A percentile compares a stretch with the other conserved stretches of the same genome.
Evolutionary conservation across 92 coral and sea anemone genomes (phyloP).

Genomic region (Phenganax stokvisi): DNA sequence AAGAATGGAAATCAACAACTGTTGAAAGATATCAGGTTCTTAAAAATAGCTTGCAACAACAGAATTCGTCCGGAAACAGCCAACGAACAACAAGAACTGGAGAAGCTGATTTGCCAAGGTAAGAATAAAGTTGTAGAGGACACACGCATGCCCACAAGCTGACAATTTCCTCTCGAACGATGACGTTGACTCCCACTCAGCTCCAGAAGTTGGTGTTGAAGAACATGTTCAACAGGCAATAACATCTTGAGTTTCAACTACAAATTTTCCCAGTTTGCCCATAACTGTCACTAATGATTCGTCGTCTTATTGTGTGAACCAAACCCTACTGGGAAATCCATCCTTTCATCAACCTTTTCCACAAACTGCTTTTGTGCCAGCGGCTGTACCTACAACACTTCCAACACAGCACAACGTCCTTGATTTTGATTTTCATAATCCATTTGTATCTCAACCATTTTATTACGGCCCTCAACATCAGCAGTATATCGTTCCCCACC

Average conservation of each 20-base stretch:
- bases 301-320: neutral
- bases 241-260: neutral
- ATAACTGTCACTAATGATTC: neutral
- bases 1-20: neutral
- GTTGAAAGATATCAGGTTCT: neutral
- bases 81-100: neutral
- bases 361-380: neutral
- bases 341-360: neutral
- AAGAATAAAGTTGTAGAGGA: neutral
- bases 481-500: neutral
- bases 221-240: neutral
- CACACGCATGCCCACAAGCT: neutral
- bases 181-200: neutral
- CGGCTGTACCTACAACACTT: neutral
- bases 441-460: neutral
- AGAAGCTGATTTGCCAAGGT: neutral
- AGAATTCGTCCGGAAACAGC: neutral
- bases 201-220: neutral
- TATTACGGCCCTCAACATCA: neutral
- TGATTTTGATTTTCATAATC: neutral
- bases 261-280: neutral
- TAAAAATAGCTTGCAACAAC: neutral
- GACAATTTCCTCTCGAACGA: neutral
- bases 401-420: neutral
- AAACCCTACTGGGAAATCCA: neutral